Percentiles rank a stretch among this genome's conserved stretches.
These are phyloP conservation scores for Sepioteuthis lessoniana DNA, from an alignment of 2,888 invertebrate genomes.

Conservation along the genomic window DNA sequence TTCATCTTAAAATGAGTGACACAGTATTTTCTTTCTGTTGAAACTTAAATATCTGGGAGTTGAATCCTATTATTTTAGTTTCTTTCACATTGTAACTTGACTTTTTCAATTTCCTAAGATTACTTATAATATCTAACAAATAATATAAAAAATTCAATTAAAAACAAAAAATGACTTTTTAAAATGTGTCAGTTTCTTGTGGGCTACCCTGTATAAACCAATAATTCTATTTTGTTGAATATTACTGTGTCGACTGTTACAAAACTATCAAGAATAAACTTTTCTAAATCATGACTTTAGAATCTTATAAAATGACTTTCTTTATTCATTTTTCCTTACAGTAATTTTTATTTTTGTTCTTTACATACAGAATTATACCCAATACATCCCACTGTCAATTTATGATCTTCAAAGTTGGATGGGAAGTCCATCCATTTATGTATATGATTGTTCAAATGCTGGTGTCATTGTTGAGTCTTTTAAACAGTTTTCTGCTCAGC, in stretches of 20 bases:
- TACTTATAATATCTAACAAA: no score
- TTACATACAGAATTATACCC: slow-evolving; percentile 89
- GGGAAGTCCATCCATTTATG: slow-evolving; percentile 98
- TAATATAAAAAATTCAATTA: no score
- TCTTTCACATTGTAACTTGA: no score
- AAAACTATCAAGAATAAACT: neutral
- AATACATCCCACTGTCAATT: slow-evolving; percentile 98
- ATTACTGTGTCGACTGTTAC: neutral
- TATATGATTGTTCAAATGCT: slow-evolving; percentile 99
- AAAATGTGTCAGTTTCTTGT: no score
- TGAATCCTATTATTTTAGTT: no score
- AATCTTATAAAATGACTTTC: neutral
- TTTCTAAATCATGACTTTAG: neutral
- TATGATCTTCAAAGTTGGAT: slow-evolving; percentile 99
- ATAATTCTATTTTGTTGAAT: no score
- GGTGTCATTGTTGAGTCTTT: slow-evolving; percentile 91
- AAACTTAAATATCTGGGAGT: no score
- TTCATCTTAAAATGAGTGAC: no score
- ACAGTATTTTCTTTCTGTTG: no score
- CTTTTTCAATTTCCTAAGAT: no score
- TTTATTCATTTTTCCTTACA: neutral
- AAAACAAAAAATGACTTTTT: no score
- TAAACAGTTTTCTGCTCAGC: slow-evolving; percentile 70
- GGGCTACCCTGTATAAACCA: no score
- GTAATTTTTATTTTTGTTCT: slow-evolving; percentile 40